Conservation (phyloP, 2,113 vertebrate genomes). For the Melierax canorus region DNA sequence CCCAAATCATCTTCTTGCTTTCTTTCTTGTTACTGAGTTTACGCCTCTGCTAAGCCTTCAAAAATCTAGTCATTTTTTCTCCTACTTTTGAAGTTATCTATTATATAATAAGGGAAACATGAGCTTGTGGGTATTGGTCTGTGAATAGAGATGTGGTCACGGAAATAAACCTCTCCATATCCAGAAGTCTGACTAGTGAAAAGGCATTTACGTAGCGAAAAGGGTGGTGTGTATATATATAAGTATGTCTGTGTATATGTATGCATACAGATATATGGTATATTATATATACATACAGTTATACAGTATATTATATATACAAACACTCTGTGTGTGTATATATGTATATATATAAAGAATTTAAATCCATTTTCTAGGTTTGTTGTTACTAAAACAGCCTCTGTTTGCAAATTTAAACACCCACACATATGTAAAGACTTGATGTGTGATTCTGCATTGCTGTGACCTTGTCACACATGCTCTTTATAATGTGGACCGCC, state of each 20-base stretch:
- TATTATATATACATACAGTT: background rate
- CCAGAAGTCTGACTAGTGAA: background rate
- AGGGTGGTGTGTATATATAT: background rate
- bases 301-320: background rate
- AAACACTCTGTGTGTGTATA: background rate
- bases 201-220: background rate
- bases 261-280: background rate
- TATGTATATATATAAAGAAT: background rate
- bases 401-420: background rate
- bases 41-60: background rate
- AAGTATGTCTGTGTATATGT: background rate
- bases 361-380: background rate
- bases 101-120: background rate
- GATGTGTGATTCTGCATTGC: background rate
- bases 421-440: background rate
- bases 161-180: background rate
- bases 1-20: background rate
- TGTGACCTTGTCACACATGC: background rate
- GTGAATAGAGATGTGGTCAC: background rate
- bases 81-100: background rate
- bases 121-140: background rate
- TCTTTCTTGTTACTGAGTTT: background rate
- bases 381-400: background rate
- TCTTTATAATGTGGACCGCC: background rate
- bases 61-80: background rate